A percentile compares a stretch with the other conserved stretches of the same genome.
Conservation (phyloP, 2,797 vertebrate species). For the Pygocentrus nattereri region DNA sequence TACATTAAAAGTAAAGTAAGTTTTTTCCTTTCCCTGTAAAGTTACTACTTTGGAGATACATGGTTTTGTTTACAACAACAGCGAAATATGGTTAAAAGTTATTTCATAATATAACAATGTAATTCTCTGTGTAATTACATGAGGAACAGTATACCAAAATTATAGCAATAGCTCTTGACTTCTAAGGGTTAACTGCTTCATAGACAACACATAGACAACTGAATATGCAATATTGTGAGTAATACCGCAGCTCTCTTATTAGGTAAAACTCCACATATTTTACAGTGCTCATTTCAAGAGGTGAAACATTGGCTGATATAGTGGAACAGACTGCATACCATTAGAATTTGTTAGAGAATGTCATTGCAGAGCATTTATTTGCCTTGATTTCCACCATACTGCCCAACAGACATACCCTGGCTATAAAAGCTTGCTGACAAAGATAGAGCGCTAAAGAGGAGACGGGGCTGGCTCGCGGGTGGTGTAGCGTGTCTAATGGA, state of each 20-base stretch:
- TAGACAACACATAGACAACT: too few species aligned
- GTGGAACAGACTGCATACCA: not conserved
- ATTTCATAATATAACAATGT: too few species aligned
- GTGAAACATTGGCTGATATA: not conserved
- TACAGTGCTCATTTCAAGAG: not conserved
- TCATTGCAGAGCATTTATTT: not conserved
- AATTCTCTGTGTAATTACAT: too few species aligned
- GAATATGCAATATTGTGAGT: not conserved
- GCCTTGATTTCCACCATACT: not conserved
- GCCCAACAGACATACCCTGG: not conserved
- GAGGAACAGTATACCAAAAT: too few species aligned
- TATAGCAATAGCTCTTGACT: too few species aligned
- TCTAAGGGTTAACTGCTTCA: too few species aligned
- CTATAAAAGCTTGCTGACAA: not conserved
- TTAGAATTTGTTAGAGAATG: not conserved
- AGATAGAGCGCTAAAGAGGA: not conserved
- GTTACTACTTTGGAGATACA: too few species aligned
- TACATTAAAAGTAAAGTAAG: too few species aligned
- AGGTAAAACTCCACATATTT: not conserved
- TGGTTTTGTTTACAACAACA: too few species aligned
- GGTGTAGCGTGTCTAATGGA: conserved; percentile 10
- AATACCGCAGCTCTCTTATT: not conserved
- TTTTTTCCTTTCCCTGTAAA: too few species aligned
- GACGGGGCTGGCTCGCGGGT: not conserved
- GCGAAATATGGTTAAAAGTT: too few species aligned